Percentiles rank a stretch among this genome's conserved stretches.
These are phyloP conservation scores for Watsonalla cultraria DNA, from an alignment of 2,888 invertebrate species.

Conservation along the genomic window DNA sequence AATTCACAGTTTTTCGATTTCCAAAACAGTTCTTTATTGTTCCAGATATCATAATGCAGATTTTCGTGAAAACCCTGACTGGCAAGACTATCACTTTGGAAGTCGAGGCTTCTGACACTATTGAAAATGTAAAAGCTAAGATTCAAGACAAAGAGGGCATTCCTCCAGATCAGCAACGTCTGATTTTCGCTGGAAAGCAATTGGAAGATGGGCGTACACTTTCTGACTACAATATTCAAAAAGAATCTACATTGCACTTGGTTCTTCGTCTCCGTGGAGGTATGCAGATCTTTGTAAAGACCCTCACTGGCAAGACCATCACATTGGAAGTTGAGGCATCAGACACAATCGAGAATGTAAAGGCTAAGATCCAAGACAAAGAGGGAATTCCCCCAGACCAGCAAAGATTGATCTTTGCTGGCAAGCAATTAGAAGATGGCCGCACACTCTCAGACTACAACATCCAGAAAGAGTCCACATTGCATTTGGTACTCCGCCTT, in stretches of 20 bases:
- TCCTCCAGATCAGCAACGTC: constrained; percentile 58
- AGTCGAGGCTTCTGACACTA: constrained; percentile 56
- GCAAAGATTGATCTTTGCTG: constrained; percentile 52
- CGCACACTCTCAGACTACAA: constrained; percentile 55
- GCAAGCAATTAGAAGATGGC: constrained; percentile 54
- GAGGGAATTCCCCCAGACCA: constrained; percentile 59
- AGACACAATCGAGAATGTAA: constrained; percentile 56
- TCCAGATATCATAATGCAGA: constrained; percentile 57
- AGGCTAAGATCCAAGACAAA: constrained; percentile 58
- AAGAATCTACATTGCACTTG: constrained; percentile 57
- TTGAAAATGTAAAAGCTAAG: constrained; percentile 62
- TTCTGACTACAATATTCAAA: constrained; percentile 62
- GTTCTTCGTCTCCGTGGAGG: constrained; percentile 57
- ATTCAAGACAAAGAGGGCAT: constrained; percentile 65
- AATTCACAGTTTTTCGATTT: constrained; percentile 37
- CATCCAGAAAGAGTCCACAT: constrained; percentile 54
- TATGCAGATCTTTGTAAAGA: constrained; percentile 60
- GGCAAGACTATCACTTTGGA: constrained; percentile 62
- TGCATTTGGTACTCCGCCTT: constrained; percentile 48
- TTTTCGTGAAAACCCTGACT: constrained; percentile 57
- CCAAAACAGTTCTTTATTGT: constrained; percentile 32
- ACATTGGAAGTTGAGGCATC: constrained; percentile 52
- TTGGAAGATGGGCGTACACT: constrained; percentile 59
- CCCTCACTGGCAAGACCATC: constrained; percentile 52
- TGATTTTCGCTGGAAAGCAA: constrained; percentile 63